Percentiles rank a stretch among this genome's conserved stretches.
These are phyloP conservation scores for Limnodromus scolopaceus DNA, from an alignment of 2,797 vertebrate genomes.

Conservation along the genomic window DNA sequence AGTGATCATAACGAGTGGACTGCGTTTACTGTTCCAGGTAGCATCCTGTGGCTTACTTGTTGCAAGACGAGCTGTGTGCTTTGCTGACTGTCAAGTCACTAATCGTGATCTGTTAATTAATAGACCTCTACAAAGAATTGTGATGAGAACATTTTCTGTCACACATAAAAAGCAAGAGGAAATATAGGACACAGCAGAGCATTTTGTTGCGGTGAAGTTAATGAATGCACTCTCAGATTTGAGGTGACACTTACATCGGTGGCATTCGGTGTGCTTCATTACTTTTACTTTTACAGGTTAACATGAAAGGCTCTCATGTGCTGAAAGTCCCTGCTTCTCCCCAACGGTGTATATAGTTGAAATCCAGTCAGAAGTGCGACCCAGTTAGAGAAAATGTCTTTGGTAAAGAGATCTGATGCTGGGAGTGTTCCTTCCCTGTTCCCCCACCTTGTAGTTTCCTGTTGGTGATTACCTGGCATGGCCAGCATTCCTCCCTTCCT, in stretches of 20 bases:
- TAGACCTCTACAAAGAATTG: constrained; percentile 29
- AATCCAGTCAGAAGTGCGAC: constrained; percentile 47
- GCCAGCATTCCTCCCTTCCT: neutral
- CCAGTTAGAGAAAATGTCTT: neutral
- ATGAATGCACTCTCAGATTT: constrained; percentile 50
- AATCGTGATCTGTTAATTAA: constrained; percentile 57
- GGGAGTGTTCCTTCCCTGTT: neutral
- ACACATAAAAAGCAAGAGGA: neutral
- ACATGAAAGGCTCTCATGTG: constrained; percentile 43
- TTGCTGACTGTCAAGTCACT: constrained; percentile 9
- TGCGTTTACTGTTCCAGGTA: neutral
- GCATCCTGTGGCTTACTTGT: rapidly evolving
- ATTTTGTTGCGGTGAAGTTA: constrained; percentile 44
- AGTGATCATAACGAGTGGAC: rapidly evolving
- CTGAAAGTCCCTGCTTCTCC: constrained; percentile 66
- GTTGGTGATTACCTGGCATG: neutral
- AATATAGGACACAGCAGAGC: constrained; percentile 27
- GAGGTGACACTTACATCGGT: constrained; percentile 40
- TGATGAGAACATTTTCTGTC: neutral
- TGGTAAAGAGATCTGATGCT: constrained; percentile 35
- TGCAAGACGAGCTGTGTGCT: neutral
- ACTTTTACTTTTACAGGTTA: constrained; percentile 41
- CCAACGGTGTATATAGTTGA: constrained; percentile 41
- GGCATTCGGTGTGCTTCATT: constrained; percentile 56
- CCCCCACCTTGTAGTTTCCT: neutral